phyloP scores from a whole-genome alignment of 1,140 invertebrate genomes.

The Anagrus nilaparvatae region DNA sequence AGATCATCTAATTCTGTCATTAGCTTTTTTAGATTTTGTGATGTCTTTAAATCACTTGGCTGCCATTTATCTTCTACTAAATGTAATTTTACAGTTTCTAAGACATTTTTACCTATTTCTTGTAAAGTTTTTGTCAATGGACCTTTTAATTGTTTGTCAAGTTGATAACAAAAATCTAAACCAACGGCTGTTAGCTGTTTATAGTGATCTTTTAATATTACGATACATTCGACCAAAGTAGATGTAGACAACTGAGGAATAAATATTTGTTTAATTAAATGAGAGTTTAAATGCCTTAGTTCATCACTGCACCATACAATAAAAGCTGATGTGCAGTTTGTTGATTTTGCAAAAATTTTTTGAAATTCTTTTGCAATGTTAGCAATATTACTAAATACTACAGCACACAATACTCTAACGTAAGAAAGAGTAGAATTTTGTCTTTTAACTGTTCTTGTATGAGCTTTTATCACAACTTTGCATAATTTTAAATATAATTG shows the following conservation, averaged over 20 bases:
- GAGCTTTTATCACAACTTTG: slow-evolving; percentile 70
- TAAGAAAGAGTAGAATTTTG: slow-evolving; percentile 81
- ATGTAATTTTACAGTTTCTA: slow-evolving; percentile 62
- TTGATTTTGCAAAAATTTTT: slow-evolving; percentile 65
- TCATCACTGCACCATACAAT: slow-evolving; percentile 87
- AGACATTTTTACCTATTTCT: slow-evolving; percentile 62
- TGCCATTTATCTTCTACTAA: slow-evolving; percentile 62
- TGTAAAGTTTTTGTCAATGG: slow-evolving; percentile 52
- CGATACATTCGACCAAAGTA: slow-evolving; percentile 78
- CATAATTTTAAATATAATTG: slow-evolving; percentile 79
- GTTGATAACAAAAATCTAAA: slow-evolving; percentile 72
- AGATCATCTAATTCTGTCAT: slow-evolving; percentile 41
- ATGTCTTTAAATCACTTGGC: slow-evolving; percentile 55
- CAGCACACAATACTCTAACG: slow-evolving; percentile 70
- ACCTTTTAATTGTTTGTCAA: slow-evolving; percentile 66
- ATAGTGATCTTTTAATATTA: slow-evolving; percentile 65
- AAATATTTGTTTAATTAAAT: slow-evolving; percentile 83
- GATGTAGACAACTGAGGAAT: slow-evolving; percentile 77
- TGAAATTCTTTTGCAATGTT: slow-evolving; percentile 82
- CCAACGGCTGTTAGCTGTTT: slow-evolving; percentile 60
- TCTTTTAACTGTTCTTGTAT: slow-evolving; percentile 74
- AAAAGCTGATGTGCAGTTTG: slow-evolving; percentile 67
- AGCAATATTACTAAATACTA: slow-evolving; percentile 80
- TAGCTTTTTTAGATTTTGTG: slow-evolving; percentile 40
- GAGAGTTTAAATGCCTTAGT: slow-evolving; percentile 69